These are phyloP conservation scores for Chrysochloris asiatica DNA, from an alignment of 2,113 vertebrate species.

Conservation along the genomic window DNA sequence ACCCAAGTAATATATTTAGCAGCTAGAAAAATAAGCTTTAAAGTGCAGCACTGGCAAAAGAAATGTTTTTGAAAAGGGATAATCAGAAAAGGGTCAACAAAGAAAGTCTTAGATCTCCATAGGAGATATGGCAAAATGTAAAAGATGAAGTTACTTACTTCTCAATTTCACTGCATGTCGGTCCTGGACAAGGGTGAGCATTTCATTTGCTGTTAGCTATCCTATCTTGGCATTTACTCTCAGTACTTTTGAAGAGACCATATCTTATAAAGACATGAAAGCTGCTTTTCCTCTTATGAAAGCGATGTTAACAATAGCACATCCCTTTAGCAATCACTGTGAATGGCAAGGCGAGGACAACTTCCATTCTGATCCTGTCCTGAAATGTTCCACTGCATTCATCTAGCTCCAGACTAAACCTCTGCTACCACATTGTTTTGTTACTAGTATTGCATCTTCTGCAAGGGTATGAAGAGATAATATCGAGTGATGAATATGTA, in stretches of 20 bases:
- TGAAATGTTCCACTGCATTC: constrained; percentile 2
- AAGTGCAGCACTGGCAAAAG: not conserved
- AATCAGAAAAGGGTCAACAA: not conserved
- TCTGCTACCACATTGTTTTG: not conserved
- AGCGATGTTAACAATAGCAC: constrained; percentile 25
- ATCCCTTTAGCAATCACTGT: constrained; percentile 29
- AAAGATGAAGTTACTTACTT: not conserved
- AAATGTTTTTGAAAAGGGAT: not conserved
- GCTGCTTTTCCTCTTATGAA: not conserved
- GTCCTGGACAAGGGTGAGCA: not conserved
- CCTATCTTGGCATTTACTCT: constrained; percentile 6
- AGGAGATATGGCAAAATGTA: not conserved
- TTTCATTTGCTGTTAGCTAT: not conserved
- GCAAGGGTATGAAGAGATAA: constrained; percentile 39
- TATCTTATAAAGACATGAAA: not conserved
- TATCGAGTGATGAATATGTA: constrained; percentile 63
- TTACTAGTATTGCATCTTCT: constrained; percentile 33
- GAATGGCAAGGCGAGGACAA: not conserved
- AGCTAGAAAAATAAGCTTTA: not conserved
- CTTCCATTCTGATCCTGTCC: not conserved
- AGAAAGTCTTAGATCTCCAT: not conserved
- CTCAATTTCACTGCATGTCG: not conserved
- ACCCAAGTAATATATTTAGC: not conserved
- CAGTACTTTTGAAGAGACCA: not conserved
- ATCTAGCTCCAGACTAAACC: constrained; percentile 1